Conservation (phyloP, 2,888 invertebrate species). For the Amphipyra tragopoginis region DNA sequence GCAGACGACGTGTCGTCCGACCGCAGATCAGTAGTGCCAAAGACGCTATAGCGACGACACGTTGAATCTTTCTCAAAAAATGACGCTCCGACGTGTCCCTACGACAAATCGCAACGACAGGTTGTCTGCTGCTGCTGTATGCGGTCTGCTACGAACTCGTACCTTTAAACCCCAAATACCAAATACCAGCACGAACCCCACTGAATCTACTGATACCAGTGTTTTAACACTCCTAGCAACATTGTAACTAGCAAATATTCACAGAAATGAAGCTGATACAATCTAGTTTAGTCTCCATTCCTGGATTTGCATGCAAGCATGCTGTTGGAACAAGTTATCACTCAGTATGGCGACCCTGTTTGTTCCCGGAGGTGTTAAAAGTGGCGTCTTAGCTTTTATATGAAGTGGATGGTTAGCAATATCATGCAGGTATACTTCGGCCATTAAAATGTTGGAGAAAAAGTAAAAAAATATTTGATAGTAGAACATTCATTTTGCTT, state of each 20-base stretch:
- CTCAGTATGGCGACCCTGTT: neutral
- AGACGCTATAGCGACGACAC: no score
- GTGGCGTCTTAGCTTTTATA: neutral
- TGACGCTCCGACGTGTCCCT: no score
- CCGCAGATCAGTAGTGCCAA: no score
- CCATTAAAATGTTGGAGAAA: no score
- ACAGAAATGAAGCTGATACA: constrained; percentile 9
- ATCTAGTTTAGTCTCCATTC: constrained; percentile 18
- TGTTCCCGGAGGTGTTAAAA: neutral
- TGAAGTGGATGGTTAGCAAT: constrained; percentile 1
- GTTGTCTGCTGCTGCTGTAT: no score
- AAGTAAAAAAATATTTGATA: no score
- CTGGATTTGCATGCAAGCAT: constrained; percentile 41
- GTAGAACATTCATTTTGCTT: no score
- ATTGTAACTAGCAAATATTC: constrained; percentile 12
- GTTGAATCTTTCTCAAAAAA: no score
- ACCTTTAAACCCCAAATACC: neutral
- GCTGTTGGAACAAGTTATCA: constrained; percentile 32
- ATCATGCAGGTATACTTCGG: no score
- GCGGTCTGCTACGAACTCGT: no score
- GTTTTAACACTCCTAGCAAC: constrained; percentile 13
- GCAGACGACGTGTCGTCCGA: no score
- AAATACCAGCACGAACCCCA: constrained; percentile 20
- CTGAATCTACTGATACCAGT: constrained; percentile 15
- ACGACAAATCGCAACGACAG: no score